Evolutionary conservation across 2,797 vertebrate species (phyloP).

Genomic region (Chelon auratus): DNA sequence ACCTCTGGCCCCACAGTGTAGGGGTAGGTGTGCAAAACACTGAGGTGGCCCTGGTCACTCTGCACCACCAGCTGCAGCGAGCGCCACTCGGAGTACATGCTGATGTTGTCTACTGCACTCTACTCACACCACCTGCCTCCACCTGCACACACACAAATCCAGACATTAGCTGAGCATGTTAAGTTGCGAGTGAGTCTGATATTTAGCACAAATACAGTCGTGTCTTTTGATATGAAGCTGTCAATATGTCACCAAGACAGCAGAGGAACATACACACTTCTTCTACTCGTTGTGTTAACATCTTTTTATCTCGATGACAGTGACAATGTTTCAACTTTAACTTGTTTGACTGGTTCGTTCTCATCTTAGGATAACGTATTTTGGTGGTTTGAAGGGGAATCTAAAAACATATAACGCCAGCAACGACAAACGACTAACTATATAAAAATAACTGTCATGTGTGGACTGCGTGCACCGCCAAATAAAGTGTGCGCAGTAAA

Average conservation of each 20-base stretch:
- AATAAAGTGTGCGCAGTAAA: neutral
- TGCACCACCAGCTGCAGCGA: conserved; percentile 95
- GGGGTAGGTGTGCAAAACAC: conserved; percentile 94
- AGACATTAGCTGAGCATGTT: neutral
- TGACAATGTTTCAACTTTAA: neutral
- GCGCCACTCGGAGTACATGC: conserved; percentile 98
- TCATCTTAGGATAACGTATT: neutral
- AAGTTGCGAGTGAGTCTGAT: neutral
- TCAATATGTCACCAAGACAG: neutral
- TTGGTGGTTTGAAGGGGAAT: neutral
- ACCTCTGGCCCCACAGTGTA: conserved; percentile 93
- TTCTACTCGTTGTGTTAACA: neutral
- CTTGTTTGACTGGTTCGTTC: neutral
- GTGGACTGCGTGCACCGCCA: neutral
- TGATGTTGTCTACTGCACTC: conserved; percentile 74
- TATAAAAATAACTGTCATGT: neutral
- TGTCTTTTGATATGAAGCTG: neutral
- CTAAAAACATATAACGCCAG: neutral
- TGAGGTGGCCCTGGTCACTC: conserved; percentile 95
- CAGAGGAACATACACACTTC: neutral
- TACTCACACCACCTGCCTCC: conserved; percentile 78
- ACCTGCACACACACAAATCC: conserved; percentile 70
- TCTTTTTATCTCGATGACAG: neutral
- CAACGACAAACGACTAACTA: neutral
- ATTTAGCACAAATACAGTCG: neutral